Base-by-base conservation (phyloP, 2,888 invertebrate species). In the Lasiommata megera region DNA sequence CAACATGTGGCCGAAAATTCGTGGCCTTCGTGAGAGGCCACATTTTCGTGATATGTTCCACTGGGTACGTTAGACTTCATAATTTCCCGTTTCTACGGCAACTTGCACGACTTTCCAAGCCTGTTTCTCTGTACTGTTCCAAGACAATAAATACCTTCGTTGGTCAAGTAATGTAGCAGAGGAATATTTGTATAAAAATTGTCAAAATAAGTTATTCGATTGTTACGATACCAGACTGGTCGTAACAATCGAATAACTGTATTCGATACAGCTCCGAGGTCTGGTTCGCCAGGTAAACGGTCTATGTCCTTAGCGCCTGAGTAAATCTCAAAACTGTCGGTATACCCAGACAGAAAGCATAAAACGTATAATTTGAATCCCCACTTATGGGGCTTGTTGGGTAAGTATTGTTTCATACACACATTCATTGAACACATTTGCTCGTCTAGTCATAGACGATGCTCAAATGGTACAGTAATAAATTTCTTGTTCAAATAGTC, bases 61-160 rank as follows among this genome's bases (percentile, higher is more conserved):
- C 72, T 67, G 59, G 68, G 67, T 68, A 72, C 70, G 58, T 61
- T 64, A 47, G 58, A 64, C 58, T 72, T 71, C 67, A 70, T 69
- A 61, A 72, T 62, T 52, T 68, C 62, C 62, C 58, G 60, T 67
- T 71, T 69, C 57, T 67, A 65, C 54, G 72, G 71, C 65, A 73
- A 67, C 64, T 74, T 71, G 63, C 65, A 67, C 55, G 68, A 62
- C 64, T 68, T 71, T 59, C 69, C 71, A 51, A 72, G 66, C 55
- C 73, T 67, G 67, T 74, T 73, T 64, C 64, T 67, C 59, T 72
- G 71, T 62, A 76, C 70, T 61, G 71, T 74, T 56, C 71, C 72
- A 61, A 72, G 67, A 65, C 67, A 69, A 67, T 71, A 72, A 65
- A 73, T 73, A 60, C 71, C 71, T 67, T 72, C 62, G 48, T 72